Base-by-base conservation (phyloP, 92 coral and sea anemone species). In the Blastomussa wellsi region DNA sequence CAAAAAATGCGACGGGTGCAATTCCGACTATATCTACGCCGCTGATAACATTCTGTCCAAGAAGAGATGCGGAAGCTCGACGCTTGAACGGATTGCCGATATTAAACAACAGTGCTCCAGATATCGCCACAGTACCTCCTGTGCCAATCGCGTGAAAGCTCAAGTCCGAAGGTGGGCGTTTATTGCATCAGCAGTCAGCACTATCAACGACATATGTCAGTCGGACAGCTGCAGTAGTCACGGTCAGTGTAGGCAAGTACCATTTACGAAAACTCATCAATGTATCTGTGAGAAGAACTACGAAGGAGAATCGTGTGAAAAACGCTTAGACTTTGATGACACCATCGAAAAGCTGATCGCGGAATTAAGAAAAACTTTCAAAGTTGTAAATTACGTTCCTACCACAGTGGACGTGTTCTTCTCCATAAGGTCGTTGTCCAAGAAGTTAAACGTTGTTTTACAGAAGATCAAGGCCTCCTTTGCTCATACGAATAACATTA, bases 361-460 rank as follows among this genome's bases (percentile, higher is more conserved):
- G 8, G 82, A 78, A 59, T 57, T 78, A 62, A 59, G 82, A 57
- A 59, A 36, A 22, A 59, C 82, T 8, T 78, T 78, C 37, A 59
- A 60, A 33, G 72, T 78, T 26, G 72, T 78, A 57, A 78, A 78
- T 16, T 7, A 36, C 82, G 82, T 78, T 60, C 82, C 82, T 17
- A 78, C 82, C 41, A 36, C 82, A 60, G 82, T 78, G 11, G 82
- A 78, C 82, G 82, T 78, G 31, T 78, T 78, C 82, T 78, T 78
- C 49, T 60, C 72, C 55, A 62, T 78, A n/a, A 60, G 72, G 55
- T 78, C 82, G 6, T 24, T 78, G 82, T 60, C 72, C 37, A n/a
- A 62, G 72, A 78, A 78, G 37, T 59, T 78, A 59, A 28, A 78
- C 82, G 37, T 37, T 7, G 82, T 78, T 59, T 59, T 78, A 20